Conservation (phyloP, 1,140 invertebrate species). For the Ylistrum balloti region DNA sequence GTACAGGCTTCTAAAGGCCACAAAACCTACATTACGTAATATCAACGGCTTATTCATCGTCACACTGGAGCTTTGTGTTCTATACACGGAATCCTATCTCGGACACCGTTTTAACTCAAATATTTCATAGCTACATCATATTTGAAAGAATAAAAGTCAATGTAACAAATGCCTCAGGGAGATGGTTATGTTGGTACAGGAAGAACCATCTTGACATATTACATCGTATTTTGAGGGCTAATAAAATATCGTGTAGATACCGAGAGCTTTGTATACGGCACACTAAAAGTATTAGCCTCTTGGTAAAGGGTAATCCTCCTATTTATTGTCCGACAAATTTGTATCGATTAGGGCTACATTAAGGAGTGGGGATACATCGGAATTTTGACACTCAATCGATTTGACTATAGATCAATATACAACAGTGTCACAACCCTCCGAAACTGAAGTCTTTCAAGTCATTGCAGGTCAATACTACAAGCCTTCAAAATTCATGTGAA, state of each 20-base stretch:
- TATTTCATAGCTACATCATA: too few relatives aligned
- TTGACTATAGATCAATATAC: not conserved
- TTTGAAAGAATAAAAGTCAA: too few relatives aligned
- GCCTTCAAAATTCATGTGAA: not conserved
- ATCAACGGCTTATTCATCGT: too few relatives aligned
- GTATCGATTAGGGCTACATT: not conserved
- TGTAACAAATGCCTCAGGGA: too few relatives aligned
- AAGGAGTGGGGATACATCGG: not conserved
- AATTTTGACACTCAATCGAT: constrained; percentile 29
- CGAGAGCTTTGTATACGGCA: not conserved
- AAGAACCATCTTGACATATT: too few relatives aligned
- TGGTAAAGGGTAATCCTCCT: not conserved
- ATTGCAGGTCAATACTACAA: not conserved
- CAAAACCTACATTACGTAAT: too few relatives aligned
- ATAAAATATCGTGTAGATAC: not conserved
- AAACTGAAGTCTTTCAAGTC: not conserved
- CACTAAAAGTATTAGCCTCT: not conserved
- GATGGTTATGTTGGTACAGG: too few relatives aligned
- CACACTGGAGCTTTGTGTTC: too few relatives aligned
- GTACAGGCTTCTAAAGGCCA: too few relatives aligned
- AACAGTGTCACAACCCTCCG: not conserved
- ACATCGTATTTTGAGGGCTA: not conserved
- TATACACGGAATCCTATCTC: too few relatives aligned
- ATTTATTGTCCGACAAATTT: not conserved
- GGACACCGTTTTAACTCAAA: too few relatives aligned